Evolutionary conservation across 2,113 vertebrate genomes (phyloP), one percentile per base, ranked within the genome.

Genomic region (Okapia johnstoni): DNA sequence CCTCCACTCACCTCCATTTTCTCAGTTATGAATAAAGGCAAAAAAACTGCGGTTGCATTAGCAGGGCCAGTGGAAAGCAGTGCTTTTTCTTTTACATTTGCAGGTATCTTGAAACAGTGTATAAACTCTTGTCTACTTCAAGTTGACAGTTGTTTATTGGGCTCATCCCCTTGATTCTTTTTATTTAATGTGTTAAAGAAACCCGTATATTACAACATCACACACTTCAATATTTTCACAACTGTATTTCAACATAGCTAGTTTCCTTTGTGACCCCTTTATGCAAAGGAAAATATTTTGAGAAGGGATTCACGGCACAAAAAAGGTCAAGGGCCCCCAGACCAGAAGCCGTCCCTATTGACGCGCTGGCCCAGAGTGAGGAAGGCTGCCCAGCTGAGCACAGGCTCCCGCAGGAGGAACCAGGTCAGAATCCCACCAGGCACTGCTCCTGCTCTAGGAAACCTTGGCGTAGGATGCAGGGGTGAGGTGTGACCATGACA

Each of bases 271-370:
- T 40, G 40, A 73, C 10, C 57, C 77, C 52, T 70, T 40, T 48
- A 70, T 70, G 50, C 40, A 13, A 46, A 83, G 11, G 23, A 84
- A 96, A 58, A 88, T 66, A 50, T 79, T 60, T 95, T 80, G 48
- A 80, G 79, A 61, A 23, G 33, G 2, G 33, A 60, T 50, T 36
- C 57, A 28, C 0, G 3, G 43, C 50, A 66, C 54, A 33, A n/a
- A 57, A 77, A 70, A 57, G 21, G 60, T 61, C 36, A 61, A 26
- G 66, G 33, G 25, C 15, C 88, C 16, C 33, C 5, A 17, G 43
- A 30, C 21, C 5, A 3, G 81, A 40, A 61, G 36, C 3, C 15
- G 8, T 15, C 23, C 15, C 48, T 46, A 4, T 12, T 33, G 43
- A 83, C 43, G 4, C 17, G 8, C 80, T 36, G 50, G 70, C 43